A percentile compares a stretch with the other conserved stretches of the same genome.
Conservation (phyloP, 2,797 vertebrate species). For the Falco naumanni region DNA sequence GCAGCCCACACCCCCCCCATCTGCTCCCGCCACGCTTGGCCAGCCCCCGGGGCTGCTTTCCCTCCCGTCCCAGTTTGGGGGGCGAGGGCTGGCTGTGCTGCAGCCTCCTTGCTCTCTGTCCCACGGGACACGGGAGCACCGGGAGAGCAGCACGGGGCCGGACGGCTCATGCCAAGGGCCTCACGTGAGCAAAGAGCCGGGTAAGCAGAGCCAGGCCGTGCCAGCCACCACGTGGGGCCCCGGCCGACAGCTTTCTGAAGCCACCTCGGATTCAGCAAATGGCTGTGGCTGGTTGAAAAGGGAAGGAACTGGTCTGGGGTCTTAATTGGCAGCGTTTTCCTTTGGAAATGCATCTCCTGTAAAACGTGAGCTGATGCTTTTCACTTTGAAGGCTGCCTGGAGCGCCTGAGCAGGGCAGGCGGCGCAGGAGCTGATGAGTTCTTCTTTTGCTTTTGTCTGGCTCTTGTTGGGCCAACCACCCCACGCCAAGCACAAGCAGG, state of each 20-base stretch:
- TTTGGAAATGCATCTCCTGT: neutral
- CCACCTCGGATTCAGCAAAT: neutral
- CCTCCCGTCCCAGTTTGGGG: neutral
- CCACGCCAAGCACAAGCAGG: rapidly evolving
- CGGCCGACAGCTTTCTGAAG: neutral
- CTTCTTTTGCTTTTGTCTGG: neutral
- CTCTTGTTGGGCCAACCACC: neutral
- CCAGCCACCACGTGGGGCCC: rapidly evolving
- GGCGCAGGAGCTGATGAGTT: neutral
- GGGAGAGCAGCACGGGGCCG: neutral
- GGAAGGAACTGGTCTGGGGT: neutral
- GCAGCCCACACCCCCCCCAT: neutral
- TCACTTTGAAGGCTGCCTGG: neutral
- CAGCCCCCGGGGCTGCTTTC: neutral
- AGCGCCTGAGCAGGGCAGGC: neutral
- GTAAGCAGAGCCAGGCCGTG: neutral
- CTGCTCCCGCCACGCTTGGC: rapidly evolving
- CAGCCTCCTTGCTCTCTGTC: neutral
- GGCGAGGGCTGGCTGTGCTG: neutral
- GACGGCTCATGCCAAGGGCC: neutral
- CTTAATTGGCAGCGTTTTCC: rapidly evolving
- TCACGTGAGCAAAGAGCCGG: neutral
- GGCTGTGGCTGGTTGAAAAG: neutral
- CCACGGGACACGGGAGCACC: neutral
- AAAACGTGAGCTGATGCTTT: neutral